Evolutionary conservation across 2,113 vertebrate species (phyloP).

Genomic region (Trichomycterus rosablanca): DNA sequence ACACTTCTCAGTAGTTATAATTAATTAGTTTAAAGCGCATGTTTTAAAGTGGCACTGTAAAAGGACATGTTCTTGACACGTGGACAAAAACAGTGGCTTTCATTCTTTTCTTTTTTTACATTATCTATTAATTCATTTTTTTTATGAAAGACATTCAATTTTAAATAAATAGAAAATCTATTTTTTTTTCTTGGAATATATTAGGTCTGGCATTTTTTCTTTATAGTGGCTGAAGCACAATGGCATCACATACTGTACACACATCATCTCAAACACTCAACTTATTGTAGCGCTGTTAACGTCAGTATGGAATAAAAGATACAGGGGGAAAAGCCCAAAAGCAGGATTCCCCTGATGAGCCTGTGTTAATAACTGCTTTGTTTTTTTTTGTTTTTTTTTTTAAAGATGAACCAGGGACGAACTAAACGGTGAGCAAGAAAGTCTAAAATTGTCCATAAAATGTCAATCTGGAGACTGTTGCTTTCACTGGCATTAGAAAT

Average conservation of each 20-base stretch:
- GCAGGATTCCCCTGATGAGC: conserved; percentile 16
- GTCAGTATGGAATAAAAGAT: conserved; percentile 8
- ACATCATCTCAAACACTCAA: conserved; percentile 19
- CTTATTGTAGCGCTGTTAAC: not conserved
- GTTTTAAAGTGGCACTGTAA: conserved; percentile 39
- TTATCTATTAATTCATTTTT: conserved; percentile 20
- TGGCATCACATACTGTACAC: conserved; percentile 23
- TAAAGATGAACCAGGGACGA: conserved; percentile 27
- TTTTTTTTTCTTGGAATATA: conserved; percentile 37
- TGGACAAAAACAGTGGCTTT: conserved; percentile 28
- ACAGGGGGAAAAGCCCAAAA: not conserved
- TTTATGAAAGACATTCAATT: conserved; percentile 39
- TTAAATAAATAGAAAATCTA: conserved; percentile 43
- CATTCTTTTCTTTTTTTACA: conserved; percentile 11
- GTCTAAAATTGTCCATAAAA: conserved; percentile 40
- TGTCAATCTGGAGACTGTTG: conserved; percentile 45
- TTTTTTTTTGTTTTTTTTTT: too few species aligned
- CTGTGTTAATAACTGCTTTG: conserved; percentile 18
- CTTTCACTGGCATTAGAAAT: conserved; percentile 39
- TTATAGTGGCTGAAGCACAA: conserved; percentile 21
- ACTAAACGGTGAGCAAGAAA: conserved; percentile 45
- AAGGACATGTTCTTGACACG: conserved; percentile 28
- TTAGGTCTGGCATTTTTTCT: conserved; percentile 40
- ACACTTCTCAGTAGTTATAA: conserved; percentile 24
- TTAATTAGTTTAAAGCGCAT: conserved; percentile 33